phyloP scores from a whole-genome alignment of 2,888 invertebrate genomes.

The Gisinianus flammeolus region DNA sequence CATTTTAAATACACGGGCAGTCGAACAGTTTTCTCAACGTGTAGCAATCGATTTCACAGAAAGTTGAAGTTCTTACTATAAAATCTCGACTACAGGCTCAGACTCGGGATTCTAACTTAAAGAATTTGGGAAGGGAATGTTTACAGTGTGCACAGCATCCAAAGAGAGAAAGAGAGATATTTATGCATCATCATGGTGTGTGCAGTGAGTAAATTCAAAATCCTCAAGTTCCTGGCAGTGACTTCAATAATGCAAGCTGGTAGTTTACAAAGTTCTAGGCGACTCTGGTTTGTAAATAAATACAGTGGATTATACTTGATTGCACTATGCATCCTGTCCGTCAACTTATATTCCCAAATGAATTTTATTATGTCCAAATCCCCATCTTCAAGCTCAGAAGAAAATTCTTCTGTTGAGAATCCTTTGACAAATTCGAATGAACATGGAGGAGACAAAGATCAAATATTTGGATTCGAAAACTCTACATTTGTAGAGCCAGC shows the following conservation, averaged over 20 bases:
- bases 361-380: background rate
- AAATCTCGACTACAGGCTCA: too few species aligned
- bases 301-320: background rate
- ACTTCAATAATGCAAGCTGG: slow-evolving; percentile 2
- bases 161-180: too few species aligned
- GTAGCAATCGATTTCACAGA: too few species aligned
- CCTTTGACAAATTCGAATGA: background rate
- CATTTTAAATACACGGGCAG: too few species aligned
- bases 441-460: background rate
- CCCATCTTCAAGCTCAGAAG: background rate
- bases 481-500: too few species aligned
- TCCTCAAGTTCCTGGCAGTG: background rate
- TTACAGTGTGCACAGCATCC: too few species aligned
- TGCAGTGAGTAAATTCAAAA: slow-evolving; percentile 21
- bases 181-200: too few species aligned
- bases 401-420: background rate
- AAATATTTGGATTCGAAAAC: too few species aligned
- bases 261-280: background rate
- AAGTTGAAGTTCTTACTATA: too few species aligned
- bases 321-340: background rate
- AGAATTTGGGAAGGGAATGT: too few species aligned
- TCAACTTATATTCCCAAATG: background rate
- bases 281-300: slow-evolving; percentile 12
- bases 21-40: too few species aligned
- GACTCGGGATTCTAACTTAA: too few species aligned